Evolutionary conservation across 35 echinoderm and acorn worm genomes (phyloP).

Genomic region (Apostichopus parvimensis): DNA sequence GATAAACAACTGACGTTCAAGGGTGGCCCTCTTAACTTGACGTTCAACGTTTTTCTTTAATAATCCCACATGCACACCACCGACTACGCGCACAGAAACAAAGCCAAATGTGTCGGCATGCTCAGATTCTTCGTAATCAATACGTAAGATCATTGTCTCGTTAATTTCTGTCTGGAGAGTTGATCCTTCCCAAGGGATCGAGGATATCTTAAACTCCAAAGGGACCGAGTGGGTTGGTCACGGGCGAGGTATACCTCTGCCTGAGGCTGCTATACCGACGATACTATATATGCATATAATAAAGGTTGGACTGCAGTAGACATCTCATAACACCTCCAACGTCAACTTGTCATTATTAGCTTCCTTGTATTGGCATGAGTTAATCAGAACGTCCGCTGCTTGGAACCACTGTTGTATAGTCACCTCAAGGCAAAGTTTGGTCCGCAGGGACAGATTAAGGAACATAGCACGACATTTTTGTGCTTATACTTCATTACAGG

Average conservation of each 20-base stretch:
- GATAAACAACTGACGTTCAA: conserved; percentile 21
- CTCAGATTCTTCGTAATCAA: conserved; percentile 24
- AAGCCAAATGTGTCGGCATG: conserved; percentile 39
- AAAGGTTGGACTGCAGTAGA: background rate
- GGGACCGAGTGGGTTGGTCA: conserved; percentile 20
- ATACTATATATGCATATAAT: background rate
- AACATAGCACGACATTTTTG: background rate
- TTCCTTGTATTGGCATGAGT: conserved; percentile 24
- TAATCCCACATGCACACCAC: too few species aligned
- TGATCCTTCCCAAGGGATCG: conserved; percentile 16
- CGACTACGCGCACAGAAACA: background rate
- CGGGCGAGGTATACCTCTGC: background rate
- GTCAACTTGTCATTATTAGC: conserved; percentile 32
- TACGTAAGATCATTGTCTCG: conserved; percentile 24
- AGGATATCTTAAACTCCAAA: background rate
- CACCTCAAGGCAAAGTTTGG: background rate
- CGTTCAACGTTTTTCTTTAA: background rate
- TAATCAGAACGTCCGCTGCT: conserved; percentile 41
- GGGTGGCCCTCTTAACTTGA: background rate
- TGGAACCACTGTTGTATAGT: conserved; percentile 20
- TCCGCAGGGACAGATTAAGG: conserved; percentile 26
- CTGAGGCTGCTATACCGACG: background rate
- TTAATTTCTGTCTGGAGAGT: conserved; percentile 54
- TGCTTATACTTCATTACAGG: background rate
- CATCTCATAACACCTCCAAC: conserved; percentile 17